Conservation (phyloP, 2,888 invertebrate species). For the Synergus umbraculus region DNA sequence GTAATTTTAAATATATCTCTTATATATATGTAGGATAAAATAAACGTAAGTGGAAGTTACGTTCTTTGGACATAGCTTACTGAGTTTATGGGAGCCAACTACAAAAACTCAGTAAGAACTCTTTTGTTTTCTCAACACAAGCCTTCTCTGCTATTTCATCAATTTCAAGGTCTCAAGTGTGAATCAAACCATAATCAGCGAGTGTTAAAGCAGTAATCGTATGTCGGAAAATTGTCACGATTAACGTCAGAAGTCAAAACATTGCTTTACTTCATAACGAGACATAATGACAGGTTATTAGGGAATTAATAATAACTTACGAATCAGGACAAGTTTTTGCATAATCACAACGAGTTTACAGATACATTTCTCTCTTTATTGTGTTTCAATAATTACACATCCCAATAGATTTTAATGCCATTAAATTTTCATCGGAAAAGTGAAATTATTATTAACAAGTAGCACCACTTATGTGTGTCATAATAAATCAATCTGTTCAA, state of each 20-base stretch:
- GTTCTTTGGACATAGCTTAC: background rate
- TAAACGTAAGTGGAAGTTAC: constrained; percentile 5
- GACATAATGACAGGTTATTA: constrained; percentile 33
- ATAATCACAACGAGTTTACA: constrained; percentile 20
- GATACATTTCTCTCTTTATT: constrained; percentile 21
- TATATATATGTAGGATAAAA: background rate
- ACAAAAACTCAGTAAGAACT: background rate
- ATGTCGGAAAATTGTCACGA: constrained; percentile 11
- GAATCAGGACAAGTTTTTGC: constrained; percentile 1
- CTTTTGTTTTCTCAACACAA: background rate
- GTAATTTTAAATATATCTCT: background rate
- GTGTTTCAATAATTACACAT: constrained; percentile 19
- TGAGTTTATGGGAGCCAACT: background rate
- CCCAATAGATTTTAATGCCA: background rate
- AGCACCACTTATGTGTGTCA: background rate
- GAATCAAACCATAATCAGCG: background rate
- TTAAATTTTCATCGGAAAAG: constrained; percentile 10
- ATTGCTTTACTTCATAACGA: constrained; percentile 15
- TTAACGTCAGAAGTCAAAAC: constrained; percentile 8
- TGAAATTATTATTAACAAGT: constrained; percentile 16
- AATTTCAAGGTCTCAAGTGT: background rate
- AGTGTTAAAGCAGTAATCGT: background rate
- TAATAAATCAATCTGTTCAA: background rate
- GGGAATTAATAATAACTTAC: constrained; percentile 23
- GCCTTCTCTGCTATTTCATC: too few species aligned